Evolutionary conservation across 2,113 vertebrate species (phyloP).

Genomic region (Sphaerodactylus townsendi): DNA sequence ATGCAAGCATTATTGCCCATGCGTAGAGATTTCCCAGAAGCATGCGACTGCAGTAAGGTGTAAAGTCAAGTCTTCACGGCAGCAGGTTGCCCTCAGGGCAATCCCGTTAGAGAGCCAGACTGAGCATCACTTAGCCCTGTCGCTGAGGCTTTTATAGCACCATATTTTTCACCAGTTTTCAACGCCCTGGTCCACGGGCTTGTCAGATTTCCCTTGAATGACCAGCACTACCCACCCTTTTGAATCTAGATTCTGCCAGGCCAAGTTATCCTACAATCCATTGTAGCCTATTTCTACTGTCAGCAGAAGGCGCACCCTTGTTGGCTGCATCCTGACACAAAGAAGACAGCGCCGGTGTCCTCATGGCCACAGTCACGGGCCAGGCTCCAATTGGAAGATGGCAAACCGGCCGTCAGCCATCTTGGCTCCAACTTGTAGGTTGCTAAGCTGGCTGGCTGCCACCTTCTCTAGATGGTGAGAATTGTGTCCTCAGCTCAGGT

Average conservation of each 20-base stretch:
- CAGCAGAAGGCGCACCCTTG: neutral
- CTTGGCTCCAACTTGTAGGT: neutral
- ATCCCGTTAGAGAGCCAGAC: neutral
- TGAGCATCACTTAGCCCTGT: neutral
- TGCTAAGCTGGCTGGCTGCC: neutral
- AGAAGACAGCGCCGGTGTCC: neutral
- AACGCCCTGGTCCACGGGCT: neutral
- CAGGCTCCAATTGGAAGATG: neutral
- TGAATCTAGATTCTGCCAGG: neutral
- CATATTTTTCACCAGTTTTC: neutral
- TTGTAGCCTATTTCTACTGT: neutral
- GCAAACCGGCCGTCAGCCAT: neutral
- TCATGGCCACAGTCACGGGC: neutral
- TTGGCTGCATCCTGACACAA: neutral
- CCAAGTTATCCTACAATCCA: neutral
- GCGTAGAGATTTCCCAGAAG: constrained; percentile 22
- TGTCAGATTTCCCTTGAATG: neutral
- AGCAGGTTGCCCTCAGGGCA: neutral
- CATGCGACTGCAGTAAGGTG: constrained; percentile 7
- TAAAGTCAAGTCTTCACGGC: neutral
- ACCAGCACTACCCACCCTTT: neutral
- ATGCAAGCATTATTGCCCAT: constrained; percentile 30
- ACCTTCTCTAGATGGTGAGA: neutral
- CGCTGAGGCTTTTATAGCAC: neutral
- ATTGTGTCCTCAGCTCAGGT: neutral